These are phyloP conservation scores for Pandion haliaetus DNA, from an alignment of 2,113 vertebrate genomes.

Conservation along the genomic window DNA sequence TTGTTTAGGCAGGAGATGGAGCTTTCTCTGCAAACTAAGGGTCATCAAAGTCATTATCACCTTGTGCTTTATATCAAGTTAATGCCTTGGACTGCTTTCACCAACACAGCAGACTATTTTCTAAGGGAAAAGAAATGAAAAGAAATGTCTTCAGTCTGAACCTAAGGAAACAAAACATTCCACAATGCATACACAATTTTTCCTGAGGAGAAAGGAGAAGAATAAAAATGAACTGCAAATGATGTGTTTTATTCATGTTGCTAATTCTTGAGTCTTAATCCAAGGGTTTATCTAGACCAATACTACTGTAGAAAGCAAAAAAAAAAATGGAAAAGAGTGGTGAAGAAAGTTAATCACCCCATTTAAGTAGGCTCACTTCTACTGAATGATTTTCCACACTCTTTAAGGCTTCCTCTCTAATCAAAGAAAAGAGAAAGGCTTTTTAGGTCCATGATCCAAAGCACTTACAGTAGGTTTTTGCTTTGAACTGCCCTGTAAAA, in stretches of 20 bases:
- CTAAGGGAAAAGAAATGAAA: not conserved
- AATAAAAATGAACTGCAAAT: not conserved
- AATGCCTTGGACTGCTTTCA: not conserved
- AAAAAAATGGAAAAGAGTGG: not conserved
- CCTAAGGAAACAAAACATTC: not conserved
- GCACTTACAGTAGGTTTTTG: not conserved
- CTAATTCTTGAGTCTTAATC: not conserved
- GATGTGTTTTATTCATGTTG: not conserved
- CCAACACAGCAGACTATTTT: not conserved
- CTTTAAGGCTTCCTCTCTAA: not conserved
- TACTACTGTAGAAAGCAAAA: not conserved
- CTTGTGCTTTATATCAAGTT: not conserved
- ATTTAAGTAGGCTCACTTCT: not conserved
- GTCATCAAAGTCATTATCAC: not conserved
- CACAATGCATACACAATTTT: not conserved
- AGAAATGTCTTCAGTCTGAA: not conserved
- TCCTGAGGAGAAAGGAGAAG: not conserved
- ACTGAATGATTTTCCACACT: not conserved
- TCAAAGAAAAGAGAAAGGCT: not conserved
- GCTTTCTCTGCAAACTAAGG: not conserved
- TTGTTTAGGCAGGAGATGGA: not conserved
- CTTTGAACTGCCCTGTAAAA: not conserved
- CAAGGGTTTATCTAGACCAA: not conserved
- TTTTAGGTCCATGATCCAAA: not conserved
- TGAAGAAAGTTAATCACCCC: not conserved